Evolutionary conservation across 2,888 invertebrate species (phyloP), one percentile per base, ranked within the genome.

Genomic region (Macrosoma leucophasiata): DNA sequence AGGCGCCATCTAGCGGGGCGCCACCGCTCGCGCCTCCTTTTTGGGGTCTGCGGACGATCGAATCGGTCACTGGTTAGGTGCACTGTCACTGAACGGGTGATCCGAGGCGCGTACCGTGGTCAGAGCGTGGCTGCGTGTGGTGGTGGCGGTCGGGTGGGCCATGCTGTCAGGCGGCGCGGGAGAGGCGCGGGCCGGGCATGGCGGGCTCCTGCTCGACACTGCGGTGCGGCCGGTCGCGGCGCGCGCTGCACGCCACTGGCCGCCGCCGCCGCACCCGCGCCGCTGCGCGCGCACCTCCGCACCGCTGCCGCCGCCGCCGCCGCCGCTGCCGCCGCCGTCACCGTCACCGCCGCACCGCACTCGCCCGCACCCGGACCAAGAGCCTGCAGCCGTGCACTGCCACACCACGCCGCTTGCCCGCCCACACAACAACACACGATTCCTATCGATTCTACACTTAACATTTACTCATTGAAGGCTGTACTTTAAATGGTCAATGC

Each of bases 91-190:
- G n/a, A n/a, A n/a, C n/a, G n/a, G n/a, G n/a, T n/a, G n/a, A n/a
- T n/a, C n/a, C n/a, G n/a, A n/a, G 39, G 30, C 40, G 44, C 81
- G 73, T 84, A 84, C 82, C 82, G 82, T 84, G 75, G 82, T 82
- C 81, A 81, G 82, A 79, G 82, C 82, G 81, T 81, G 79, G 82
- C 79, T 82, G 81, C 79, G 82, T 76, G 82, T 75, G 81, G 71
- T 77, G 81, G 79, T 79, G 77, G 82, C 82, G 81, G 76, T 78
- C 74, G 77, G 76, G 64, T 59, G 54, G 79, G 81, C 82, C 82
- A 84, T 82, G 82, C 82, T 84, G 82, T 84, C 82, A 81, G 81
- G 81, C 79, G 76, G 77, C 82, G 79, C 81, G 79, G 67, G 66
- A 72, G 67, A 77, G 74, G 78, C 82, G 82, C 82, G 78, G 75